Evolutionary conservation across 2,888 invertebrate species (phyloP).

Genomic region (Drosophila maculinotata): DNA sequence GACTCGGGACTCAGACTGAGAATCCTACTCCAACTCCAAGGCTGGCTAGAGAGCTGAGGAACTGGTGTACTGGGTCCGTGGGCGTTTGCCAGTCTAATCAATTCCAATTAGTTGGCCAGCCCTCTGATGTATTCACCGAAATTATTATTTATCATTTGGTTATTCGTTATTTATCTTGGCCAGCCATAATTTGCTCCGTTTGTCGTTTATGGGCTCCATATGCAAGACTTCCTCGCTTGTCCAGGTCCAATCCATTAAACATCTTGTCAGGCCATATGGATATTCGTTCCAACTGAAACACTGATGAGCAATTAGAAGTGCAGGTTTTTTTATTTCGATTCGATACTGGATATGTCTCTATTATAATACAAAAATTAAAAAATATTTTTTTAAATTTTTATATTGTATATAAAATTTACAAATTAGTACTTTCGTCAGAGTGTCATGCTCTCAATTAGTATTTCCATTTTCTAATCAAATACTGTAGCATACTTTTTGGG

Average conservation of each 20-base stretch:
- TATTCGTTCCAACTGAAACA: conserved; percentile 2
- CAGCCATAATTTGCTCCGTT: conserved; percentile 30
- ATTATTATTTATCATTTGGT: conserved; percentile 85
- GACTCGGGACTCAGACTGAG: conserved; percentile 14
- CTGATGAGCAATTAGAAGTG: not conserved
- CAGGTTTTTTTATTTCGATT: too few relatives aligned
- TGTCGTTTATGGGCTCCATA: conserved; percentile 4
- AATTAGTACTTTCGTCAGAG: too few relatives aligned
- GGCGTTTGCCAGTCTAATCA: conserved; percentile 80
- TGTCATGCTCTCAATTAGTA: too few relatives aligned
- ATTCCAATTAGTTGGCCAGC: conserved; percentile 84
- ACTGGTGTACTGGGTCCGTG: conserved; percentile 7
- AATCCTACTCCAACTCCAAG: not conserved
- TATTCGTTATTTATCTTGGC: conserved; percentile 80
- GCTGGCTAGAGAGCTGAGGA: not conserved
- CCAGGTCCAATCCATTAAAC: conserved; percentile 23
- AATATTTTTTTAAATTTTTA: too few relatives aligned
- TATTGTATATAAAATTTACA: too few relatives aligned
- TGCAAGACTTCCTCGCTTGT: conserved; percentile 15
- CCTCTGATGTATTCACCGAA: conserved; percentile 84
- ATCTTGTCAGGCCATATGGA: conserved; percentile 32
- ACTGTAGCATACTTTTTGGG: conserved; percentile 7
- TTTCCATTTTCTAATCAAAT: too few relatives aligned
- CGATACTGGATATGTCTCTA: too few relatives aligned
- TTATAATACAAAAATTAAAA: too few relatives aligned